Conservation (phyloP, 2,888 invertebrate genomes). For the Blastobasis adustella region DNA sequence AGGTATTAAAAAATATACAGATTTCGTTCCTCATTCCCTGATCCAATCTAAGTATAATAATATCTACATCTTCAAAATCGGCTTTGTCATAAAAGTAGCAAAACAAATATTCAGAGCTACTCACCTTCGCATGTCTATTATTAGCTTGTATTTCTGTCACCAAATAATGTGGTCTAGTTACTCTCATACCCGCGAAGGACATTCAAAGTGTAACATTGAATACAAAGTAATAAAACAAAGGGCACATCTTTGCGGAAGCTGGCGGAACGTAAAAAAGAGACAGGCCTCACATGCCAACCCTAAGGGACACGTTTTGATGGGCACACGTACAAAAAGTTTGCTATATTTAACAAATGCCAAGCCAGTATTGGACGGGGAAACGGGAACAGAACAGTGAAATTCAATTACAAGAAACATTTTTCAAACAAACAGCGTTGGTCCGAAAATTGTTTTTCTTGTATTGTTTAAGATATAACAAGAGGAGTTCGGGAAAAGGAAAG, state of each 20-base stretch:
- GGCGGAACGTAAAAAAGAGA: slow-evolving; percentile 37
- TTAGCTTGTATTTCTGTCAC: too few relatives aligned
- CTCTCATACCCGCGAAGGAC: too few relatives aligned
- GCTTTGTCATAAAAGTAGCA: too few relatives aligned
- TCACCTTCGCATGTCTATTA: too few relatives aligned
- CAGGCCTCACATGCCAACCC: slow-evolving; percentile 24
- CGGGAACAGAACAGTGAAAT: slow-evolving; percentile 24
- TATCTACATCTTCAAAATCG: too few relatives aligned
- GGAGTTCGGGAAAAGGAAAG: slow-evolving; percentile 11
- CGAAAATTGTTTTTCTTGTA: background rate
- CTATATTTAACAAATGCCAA: slow-evolving; percentile 53
- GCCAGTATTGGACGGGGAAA: too few relatives aligned
- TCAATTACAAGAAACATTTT: slow-evolving; percentile 23
- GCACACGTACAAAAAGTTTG: slow-evolving; percentile 64
- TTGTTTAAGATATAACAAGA: slow-evolving; percentile 2
- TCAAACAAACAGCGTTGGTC: background rate
- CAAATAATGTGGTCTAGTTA: too few relatives aligned
- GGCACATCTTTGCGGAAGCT: slow-evolving; percentile 38
- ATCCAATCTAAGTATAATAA: too few relatives aligned
- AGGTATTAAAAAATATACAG: too few relatives aligned
- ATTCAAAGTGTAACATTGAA: too few relatives aligned
- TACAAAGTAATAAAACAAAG: slow-evolving; percentile 39
- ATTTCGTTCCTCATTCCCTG: too few relatives aligned
- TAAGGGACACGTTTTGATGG: slow-evolving; percentile 44
- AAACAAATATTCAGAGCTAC: too few relatives aligned